Evolutionary conservation across 2,797 vertebrate genomes (phyloP).

Genomic region (Galago senegalensis): DNA sequence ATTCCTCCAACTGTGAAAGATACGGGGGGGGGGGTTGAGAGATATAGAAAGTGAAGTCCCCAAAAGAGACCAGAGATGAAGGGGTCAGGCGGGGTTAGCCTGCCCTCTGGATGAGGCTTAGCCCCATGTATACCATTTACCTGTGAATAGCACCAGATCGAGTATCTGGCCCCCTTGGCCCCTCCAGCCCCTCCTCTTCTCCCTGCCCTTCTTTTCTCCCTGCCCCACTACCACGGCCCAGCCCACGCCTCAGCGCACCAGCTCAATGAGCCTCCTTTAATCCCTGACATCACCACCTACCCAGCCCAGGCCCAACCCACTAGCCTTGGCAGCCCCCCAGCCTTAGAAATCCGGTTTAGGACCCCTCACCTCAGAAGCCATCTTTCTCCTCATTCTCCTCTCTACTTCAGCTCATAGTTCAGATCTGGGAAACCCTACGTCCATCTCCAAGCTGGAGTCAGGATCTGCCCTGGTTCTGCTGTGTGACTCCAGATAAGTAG

Average conservation of each 20-base stretch:
- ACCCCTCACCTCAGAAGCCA: background rate
- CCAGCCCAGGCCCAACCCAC: background rate
- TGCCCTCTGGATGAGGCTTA: background rate
- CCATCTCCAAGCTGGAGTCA: background rate
- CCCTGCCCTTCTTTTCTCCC: background rate
- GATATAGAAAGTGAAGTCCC: background rate
- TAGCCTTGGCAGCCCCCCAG: background rate
- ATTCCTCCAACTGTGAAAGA: background rate
- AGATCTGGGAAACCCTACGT: background rate
- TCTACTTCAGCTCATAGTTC: slow-evolving; percentile 5
- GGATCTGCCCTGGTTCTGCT: slow-evolving; percentile 23
- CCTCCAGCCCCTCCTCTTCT: background rate
- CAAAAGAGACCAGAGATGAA: background rate
- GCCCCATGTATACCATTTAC: background rate
- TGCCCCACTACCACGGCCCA: background rate
- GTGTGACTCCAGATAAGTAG: slow-evolving; percentile 52
- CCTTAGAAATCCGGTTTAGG: background rate
- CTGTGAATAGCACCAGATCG: slow-evolving; percentile 61
- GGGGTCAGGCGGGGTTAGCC: background rate
- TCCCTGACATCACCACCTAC: slow-evolving; percentile 65
- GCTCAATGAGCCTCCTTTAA: slow-evolving; percentile 69
- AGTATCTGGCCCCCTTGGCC: slow-evolving; percentile 1
- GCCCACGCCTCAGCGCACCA: slow-evolving; percentile 72
- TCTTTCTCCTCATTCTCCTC: background rate
- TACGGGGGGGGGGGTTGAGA: background rate